A percentile compares a stretch with the other conserved stretches of the same genome.
Evolutionary conservation across 2,113 vertebrate species (phyloP).

Genomic region (Labeo rohita): DNA sequence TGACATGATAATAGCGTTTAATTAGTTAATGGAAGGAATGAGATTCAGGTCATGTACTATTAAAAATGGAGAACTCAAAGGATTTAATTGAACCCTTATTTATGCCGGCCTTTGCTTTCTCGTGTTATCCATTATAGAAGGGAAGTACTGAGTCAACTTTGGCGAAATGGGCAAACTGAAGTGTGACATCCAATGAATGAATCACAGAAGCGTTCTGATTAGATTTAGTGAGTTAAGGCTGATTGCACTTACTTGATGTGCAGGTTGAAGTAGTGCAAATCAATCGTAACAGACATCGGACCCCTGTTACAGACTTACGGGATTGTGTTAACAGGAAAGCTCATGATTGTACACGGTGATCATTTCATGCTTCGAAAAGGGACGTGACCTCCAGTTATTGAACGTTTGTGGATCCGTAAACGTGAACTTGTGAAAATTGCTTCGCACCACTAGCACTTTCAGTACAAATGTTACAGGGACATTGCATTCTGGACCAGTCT

Average conservation of each 20-base stretch:
- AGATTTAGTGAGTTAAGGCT: slow-evolving; percentile 5
- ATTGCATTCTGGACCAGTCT: background rate
- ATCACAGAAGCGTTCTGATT: background rate
- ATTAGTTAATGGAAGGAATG: slow-evolving; percentile 71
- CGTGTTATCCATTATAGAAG: slow-evolving; percentile 9
- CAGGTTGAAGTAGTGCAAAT: slow-evolving; percentile 12
- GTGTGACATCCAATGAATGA: background rate
- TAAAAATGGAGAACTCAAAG: slow-evolving; percentile 51
- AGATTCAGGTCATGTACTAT: slow-evolving; percentile 58
- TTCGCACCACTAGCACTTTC: background rate
- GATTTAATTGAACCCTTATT: slow-evolving; percentile 54
- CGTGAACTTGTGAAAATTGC: background rate
- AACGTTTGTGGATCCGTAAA: background rate
- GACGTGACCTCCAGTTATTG: background rate
- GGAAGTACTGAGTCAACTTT: background rate
- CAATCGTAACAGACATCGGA: background rate
- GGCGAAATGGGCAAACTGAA: background rate
- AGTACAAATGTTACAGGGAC: background rate
- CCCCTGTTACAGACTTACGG: background rate
- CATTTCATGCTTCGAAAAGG: background rate
- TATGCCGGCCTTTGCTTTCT: slow-evolving; percentile 39
- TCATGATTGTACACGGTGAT: background rate
- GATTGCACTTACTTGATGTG: background rate
- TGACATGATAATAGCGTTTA: slow-evolving; percentile 61
- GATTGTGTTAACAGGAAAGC: background rate